Evolutionary conservation across 1,140 invertebrate species (phyloP).

Genomic region (Drosophila kurseongensis): DNA sequence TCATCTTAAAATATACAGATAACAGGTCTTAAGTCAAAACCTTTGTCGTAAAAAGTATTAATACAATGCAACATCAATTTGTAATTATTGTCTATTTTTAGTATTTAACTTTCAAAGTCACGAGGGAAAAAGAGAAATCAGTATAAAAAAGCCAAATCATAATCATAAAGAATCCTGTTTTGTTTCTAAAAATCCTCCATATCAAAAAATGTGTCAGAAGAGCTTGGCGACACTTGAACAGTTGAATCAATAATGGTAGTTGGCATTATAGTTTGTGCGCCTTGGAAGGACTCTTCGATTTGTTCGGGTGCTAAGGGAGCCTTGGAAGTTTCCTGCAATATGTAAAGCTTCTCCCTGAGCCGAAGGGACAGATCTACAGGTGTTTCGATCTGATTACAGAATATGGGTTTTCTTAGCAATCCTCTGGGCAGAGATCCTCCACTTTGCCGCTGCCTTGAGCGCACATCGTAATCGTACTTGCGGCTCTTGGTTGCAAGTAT

Average conservation of each 20-base stretch:
- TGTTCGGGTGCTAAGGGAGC: too few relatives aligned
- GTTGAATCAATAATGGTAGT: not conserved
- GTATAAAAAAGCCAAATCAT: not conserved
- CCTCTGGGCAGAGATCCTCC: constrained; percentile 4
- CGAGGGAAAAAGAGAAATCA: not conserved
- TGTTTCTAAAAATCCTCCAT: not conserved
- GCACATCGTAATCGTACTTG: not conserved
- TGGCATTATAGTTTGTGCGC: too few relatives aligned
- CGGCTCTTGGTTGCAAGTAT: too few relatives aligned
- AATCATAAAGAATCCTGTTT: not conserved
- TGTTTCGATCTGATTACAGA: constrained; percentile 13
- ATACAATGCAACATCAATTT: not conserved
- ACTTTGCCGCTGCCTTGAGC: constrained; percentile 5
- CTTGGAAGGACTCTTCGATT: not conserved
- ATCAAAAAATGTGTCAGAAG: constrained; percentile 21
- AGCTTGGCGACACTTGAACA: not conserved
- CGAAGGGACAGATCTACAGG: constrained; percentile 3
- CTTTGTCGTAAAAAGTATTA: too few relatives aligned
- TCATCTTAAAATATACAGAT: too few relatives aligned
- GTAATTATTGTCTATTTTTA: not conserved
- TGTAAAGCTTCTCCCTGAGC: constrained; percentile 8
- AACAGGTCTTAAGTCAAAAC: too few relatives aligned
- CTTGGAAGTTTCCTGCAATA: not conserved
- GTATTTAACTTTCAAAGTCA: not conserved
- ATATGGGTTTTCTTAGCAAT: not conserved